Evolutionary conservation across 1,140 invertebrate genomes (phyloP).

Genomic region (Brachionus calyciflorus): DNA sequence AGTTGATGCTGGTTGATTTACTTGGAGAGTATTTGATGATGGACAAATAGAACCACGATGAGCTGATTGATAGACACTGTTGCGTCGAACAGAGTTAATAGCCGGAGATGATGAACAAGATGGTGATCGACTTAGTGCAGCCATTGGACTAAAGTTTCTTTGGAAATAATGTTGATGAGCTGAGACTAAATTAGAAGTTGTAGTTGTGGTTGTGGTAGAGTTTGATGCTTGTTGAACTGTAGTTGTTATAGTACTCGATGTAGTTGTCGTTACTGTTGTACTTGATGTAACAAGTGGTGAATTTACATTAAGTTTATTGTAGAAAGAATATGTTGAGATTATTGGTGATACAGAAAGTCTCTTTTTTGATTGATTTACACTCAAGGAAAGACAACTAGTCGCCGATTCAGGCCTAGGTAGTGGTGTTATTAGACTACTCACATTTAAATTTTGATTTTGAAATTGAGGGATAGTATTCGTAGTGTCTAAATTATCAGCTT

Average conservation of each 20-base stretch:
- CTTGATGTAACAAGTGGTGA: slow-evolving; percentile 20
- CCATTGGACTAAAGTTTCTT: slow-evolving; percentile 42
- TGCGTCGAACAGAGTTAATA: slow-evolving; percentile 9
- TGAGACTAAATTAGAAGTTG: background rate
- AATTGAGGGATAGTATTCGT: background rate
- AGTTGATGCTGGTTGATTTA: background rate
- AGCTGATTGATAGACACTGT: slow-evolving; percentile 8
- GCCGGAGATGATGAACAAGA: slow-evolving; percentile 35
- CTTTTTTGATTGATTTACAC: slow-evolving; percentile 32
- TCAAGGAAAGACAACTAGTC: background rate
- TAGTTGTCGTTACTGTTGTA: slow-evolving; percentile 14
- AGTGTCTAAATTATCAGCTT: background rate
- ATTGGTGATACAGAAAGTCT: slow-evolving; percentile 40
- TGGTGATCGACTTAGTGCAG: background rate
- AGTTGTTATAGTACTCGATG: background rate
- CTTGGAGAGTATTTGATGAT: background rate
- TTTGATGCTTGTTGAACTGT: background rate
- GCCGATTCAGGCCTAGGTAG: background rate
- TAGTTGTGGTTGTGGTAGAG: too few species aligned
- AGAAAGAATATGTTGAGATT: slow-evolving; percentile 31
- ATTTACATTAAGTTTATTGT: slow-evolving; percentile 42
- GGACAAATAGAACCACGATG: background rate
- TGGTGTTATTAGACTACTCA: background rate
- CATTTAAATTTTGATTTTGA: background rate
- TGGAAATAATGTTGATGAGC: slow-evolving; percentile 45